These are phyloP conservation scores for Brachyhypopomus gauderio DNA, from an alignment of 2,113 vertebrate genomes.

Conservation along the genomic window DNA sequence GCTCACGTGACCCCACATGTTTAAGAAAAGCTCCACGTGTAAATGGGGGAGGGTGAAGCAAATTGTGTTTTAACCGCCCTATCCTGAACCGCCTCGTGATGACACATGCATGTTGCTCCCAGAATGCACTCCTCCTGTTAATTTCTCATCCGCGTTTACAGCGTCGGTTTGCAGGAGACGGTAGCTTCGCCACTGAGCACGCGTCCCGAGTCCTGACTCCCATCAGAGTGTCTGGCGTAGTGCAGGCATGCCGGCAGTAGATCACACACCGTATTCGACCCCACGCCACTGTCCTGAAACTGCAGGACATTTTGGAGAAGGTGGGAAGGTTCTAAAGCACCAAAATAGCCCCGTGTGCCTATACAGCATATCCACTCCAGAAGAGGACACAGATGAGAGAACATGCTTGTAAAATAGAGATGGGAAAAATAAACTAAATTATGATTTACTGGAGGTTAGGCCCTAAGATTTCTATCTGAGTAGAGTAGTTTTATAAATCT, in stretches of 20 bases:
- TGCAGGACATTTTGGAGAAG: conserved; percentile 31
- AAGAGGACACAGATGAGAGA: conserved; percentile 51
- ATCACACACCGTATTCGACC: neutral
- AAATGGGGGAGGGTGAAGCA: neutral
- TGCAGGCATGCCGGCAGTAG: neutral
- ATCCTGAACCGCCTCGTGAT: neutral
- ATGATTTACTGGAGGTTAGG: conserved; percentile 24
- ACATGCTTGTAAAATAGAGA: conserved; percentile 34
- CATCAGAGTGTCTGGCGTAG: neutral
- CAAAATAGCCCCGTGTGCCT: conserved; percentile 73
- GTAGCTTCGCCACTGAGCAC: neutral
- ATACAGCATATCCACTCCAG: conserved; percentile 75
- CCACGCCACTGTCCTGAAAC: conserved; percentile 30
- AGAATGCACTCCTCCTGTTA: conserved; percentile 15
- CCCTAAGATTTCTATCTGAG: conserved; percentile 59
- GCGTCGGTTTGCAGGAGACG: conserved; percentile 8
- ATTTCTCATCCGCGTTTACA: conserved; percentile 34
- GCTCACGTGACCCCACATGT: neutral
- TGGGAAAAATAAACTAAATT: neutral
- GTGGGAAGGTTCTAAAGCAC: conserved; percentile 22
- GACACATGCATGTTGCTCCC: conserved; percentile 43
- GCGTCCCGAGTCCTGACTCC: too few relatives aligned
- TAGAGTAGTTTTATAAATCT: conserved; percentile 78
- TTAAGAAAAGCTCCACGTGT: neutral
- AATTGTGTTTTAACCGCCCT: neutral